Evolutionary conservation across 2,888 invertebrate species (phyloP), one percentile per base, ranked within the genome.

Genomic region (Chrysotoxum bicinctum): DNA sequence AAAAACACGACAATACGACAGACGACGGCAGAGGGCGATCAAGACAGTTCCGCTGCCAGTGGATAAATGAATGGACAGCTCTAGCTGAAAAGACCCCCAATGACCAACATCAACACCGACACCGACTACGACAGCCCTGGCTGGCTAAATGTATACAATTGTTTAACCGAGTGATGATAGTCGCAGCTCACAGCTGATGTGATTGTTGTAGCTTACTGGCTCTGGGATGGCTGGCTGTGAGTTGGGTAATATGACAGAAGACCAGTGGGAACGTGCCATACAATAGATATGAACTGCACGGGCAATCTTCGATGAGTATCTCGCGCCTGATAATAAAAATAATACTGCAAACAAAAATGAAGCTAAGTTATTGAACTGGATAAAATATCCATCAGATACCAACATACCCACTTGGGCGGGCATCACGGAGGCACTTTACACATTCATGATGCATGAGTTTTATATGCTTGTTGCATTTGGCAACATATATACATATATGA

Each of bases 21-120:
- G 43, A 8, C 23, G 50, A 14, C 23, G 37, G 19, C 45, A 8
- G n/a, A 43, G 40, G 30, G 48, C 68, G 83, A 84, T 74, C 83
- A 79, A 79, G 79, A 79, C 79, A 58, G 79, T 75, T 70, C 69
- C 58, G 79, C 79, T 84, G 83, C 50, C 79, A 75, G 69, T 84
- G 79, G 79, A 58, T 79, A 70, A 84, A 84, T 84, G 83, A 84
- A 79, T 84, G 83, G 74, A 78, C 83, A 83, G 45, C 69, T 68
- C 73, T 69, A 52, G 69, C 68, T 69, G 37, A 30, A 78, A 83
- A 83, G 73, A 54, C 79, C 69, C 60, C 58, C 62, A 70, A 73
- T 78, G 78, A 69, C 77, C 76, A 66, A 40, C 30, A 50, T 26
- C 23, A 56, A 66, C 16, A 48, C 54, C 10, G 48, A 32, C 45